These are phyloP conservation scores for Limnephilus marmoratus DNA, from an alignment of 2,888 invertebrate genomes.

Conservation along the genomic window DNA sequence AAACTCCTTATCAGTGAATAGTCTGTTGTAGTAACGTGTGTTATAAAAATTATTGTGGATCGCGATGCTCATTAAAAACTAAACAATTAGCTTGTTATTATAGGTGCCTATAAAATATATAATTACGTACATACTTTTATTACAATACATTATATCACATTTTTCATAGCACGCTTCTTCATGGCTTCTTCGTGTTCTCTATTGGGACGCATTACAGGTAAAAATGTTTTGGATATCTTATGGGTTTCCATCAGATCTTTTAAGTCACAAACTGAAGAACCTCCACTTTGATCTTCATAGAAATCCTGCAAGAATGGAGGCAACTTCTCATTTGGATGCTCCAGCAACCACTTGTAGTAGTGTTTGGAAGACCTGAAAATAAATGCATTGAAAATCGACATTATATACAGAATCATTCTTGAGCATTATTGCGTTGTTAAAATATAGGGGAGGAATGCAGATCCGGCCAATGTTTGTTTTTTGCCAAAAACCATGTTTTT, in stretches of 20 bases:
- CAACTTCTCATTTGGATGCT: constrained; percentile 69
- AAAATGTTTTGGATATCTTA: constrained; percentile 41
- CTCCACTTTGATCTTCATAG: constrained; percentile 22
- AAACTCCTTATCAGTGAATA: background rate
- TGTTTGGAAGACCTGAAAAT: constrained; percentile 69
- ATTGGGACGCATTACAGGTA: constrained; percentile 33
- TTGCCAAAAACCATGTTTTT: too few species aligned
- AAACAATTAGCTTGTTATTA: background rate
- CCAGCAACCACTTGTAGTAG: constrained; percentile 68
- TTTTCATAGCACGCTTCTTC: constrained; percentile 27
- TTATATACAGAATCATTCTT: background rate
- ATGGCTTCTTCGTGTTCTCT: constrained; percentile 26
- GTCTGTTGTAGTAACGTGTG: background rate
- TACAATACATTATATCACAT: background rate
- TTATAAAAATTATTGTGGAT: background rate
- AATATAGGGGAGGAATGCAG: too few species aligned
- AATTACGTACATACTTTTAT: background rate
- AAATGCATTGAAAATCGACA: background rate
- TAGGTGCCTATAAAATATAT: background rate
- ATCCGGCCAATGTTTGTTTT: too few species aligned
- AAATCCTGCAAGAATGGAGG: constrained; percentile 69
- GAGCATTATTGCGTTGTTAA: background rate
- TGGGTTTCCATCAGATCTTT: constrained; percentile 19
- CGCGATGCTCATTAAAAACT: background rate
- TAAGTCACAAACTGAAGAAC: background rate